Evolutionary conservation across 2,888 invertebrate species (phyloP).

Genomic region (Acanthoscelides obtectus): DNA sequence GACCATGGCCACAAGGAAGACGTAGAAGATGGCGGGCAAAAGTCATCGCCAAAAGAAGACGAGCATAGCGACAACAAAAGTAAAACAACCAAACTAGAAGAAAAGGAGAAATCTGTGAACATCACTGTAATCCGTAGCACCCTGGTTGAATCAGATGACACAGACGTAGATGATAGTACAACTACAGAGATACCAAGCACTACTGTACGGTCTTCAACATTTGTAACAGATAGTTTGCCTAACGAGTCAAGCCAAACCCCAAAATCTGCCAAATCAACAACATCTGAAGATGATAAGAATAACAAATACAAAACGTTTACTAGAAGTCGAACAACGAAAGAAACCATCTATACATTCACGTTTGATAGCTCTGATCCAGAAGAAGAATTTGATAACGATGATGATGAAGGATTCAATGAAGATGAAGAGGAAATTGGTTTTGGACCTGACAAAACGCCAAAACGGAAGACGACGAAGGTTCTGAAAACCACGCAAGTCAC

Average conservation of each 20-base stretch:
- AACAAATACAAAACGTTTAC: neutral
- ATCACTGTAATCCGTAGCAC: neutral
- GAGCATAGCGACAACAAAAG: neutral
- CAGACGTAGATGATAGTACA: neutral
- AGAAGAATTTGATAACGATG: neutral
- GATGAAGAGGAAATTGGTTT: conserved; percentile 4
- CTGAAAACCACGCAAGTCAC: neutral
- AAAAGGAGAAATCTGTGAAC: neutral
- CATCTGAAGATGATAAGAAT: neutral
- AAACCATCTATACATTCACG: neutral
- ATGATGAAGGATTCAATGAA: neutral
- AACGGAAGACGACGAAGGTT: neutral
- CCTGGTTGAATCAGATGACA: neutral
- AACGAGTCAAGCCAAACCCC: neutral
- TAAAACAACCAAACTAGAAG: neutral
- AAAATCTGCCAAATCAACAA: neutral
- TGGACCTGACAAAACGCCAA: conserved; percentile 5
- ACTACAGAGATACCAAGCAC: neutral
- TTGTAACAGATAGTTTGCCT: neutral
- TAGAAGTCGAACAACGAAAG: neutral
- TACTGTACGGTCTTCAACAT: neutral
- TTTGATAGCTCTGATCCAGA: neutral
- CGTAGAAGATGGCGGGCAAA: neutral
- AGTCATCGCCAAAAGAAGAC: neutral
- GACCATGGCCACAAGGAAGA: too few relatives aligned